These are phyloP conservation scores for Neoseiulus cucumeris DNA, from an alignment of 1,140 invertebrate species.

Conservation along the genomic window DNA sequence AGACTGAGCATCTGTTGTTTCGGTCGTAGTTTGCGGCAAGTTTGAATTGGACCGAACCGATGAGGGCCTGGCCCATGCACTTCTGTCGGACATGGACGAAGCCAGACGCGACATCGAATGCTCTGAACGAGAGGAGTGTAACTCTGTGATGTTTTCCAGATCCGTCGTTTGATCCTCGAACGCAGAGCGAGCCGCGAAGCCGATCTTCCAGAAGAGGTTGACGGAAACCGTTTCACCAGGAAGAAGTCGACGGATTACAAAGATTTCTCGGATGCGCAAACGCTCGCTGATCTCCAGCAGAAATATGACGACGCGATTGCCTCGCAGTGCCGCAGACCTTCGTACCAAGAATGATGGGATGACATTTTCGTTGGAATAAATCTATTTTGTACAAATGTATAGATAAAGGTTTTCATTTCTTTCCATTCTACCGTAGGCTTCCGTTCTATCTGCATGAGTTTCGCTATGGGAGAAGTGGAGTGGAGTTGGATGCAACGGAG, in stretches of 20 bases:
- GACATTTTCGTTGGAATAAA: too few relatives aligned
- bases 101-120: background rate
- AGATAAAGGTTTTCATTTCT: too few relatives aligned
- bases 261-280: background rate
- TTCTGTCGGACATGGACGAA: background rate
- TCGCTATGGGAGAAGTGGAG: too few relatives aligned
- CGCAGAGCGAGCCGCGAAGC: slow-evolving; percentile 1
- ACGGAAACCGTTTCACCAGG: slow-evolving; percentile 1
- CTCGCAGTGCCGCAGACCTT: background rate
- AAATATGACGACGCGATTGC: background rate
- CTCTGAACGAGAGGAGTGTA: too few relatives aligned
- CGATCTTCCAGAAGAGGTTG: slow-evolving; percentile 8
- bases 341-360: too few relatives aligned
- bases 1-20: too few relatives aligned
- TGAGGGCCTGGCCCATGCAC: background rate
- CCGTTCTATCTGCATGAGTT: too few relatives aligned
- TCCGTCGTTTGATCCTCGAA: background rate
- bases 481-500: too few relatives aligned
- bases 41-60: background rate
- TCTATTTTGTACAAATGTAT: too few relatives aligned
- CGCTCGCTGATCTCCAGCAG: slow-evolving; percentile 1
- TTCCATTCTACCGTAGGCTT: too few relatives aligned
- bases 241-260: slow-evolving; percentile 10
- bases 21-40: background rate
- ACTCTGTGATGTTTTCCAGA: background rate